phyloP scores from a whole-genome alignment of 2,113 vertebrate species.

The Alethe diademata region DNA sequence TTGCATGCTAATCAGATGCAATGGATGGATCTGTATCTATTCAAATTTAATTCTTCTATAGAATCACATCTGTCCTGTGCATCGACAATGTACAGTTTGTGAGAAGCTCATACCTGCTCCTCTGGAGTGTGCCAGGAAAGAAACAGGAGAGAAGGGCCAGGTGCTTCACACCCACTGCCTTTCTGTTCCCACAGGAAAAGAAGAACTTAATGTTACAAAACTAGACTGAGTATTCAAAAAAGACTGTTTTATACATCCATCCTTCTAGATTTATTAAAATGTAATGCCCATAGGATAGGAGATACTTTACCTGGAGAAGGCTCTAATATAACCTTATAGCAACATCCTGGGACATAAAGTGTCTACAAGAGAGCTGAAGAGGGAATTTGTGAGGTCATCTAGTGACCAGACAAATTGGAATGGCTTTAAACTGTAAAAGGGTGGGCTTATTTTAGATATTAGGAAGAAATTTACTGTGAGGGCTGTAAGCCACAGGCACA shows the following conservation, averaged over 20 bases:
- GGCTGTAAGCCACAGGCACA: background rate
- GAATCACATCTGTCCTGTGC: background rate
- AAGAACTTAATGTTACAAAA: background rate
- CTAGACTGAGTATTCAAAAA: background rate
- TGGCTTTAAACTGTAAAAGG: background rate
- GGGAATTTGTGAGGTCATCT: background rate
- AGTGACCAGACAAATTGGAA: background rate
- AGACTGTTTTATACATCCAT: background rate
- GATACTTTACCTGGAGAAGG: background rate
- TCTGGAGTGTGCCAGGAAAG: background rate
- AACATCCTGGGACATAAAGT: background rate
- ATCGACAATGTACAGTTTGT: accelerated
- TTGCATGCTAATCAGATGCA: background rate
- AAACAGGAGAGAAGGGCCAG: background rate
- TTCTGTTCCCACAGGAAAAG: background rate
- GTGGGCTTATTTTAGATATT: background rate
- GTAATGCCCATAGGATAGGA: background rate
- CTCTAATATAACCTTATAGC: background rate
- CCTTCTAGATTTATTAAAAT: background rate
- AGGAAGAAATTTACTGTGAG: background rate
- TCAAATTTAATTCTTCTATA: background rate
- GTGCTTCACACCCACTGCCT: background rate
- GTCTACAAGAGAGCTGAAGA: background rate
- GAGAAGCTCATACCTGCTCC: background rate
- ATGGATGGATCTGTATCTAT: background rate